A percentile compares a stretch with the other conserved stretches of the same genome.
Conservation (phyloP, 2,888 invertebrate genomes). For the Noctua pronuba region DNA sequence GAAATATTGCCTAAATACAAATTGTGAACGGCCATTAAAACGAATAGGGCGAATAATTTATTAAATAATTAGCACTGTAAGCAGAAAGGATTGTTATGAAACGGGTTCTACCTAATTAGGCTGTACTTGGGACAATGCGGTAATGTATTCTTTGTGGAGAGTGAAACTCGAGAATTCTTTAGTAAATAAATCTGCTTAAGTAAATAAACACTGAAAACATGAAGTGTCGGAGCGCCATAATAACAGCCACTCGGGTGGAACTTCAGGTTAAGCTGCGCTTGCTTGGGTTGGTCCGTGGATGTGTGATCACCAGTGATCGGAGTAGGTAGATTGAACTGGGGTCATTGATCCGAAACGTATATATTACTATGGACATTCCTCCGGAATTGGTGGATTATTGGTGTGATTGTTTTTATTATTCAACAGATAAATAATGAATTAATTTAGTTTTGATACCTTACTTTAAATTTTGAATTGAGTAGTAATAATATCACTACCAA, state of each 20-base stretch:
- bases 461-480: too few species aligned
- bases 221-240: too few species aligned
- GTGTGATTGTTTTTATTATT: too few species aligned
- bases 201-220: not conserved
- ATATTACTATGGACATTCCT: too few species aligned
- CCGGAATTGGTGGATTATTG: too few species aligned
- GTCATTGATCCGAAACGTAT: too few species aligned
- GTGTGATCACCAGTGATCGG: too few species aligned
- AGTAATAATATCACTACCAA: too few species aligned
- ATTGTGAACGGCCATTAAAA: constrained; percentile 45
- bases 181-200: not conserved
- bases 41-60: constrained; percentile 49
- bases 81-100: constrained; percentile 20
- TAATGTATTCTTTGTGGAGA: not conserved
- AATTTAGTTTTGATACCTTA: too few species aligned
- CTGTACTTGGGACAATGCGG: constrained; percentile 6
- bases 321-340: too few species aligned
- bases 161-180: not conserved
- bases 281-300: not conserved
- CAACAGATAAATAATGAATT: too few species aligned
- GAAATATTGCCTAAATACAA: constrained; percentile 55
- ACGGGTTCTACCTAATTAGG: constrained; percentile 28
- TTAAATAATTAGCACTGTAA: constrained; percentile 46
- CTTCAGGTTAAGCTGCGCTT: not conserved
- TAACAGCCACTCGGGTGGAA: too few species aligned